Conservation (phyloP, 2,797 vertebrate species). For the Tamandua tetradactyla region DNA sequence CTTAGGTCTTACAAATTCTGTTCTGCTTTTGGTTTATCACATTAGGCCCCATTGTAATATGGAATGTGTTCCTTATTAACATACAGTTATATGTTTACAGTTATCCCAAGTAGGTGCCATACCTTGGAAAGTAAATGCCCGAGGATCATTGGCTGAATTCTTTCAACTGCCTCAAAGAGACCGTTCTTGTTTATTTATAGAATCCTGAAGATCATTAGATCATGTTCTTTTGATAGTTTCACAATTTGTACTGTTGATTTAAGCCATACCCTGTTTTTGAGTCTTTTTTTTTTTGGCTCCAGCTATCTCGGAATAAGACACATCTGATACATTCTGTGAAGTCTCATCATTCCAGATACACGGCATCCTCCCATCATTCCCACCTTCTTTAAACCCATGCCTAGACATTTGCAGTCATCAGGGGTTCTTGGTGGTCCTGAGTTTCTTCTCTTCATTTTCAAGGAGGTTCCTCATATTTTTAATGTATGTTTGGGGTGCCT, state of each 20-base stretch:
- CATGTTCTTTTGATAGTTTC: not conserved
- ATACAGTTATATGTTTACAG: conserved; percentile 15
- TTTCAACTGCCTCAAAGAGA: not conserved
- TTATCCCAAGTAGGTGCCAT: not conserved
- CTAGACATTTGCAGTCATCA: not conserved
- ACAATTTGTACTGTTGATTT: not conserved
- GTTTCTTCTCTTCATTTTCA: not conserved
- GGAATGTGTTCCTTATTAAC: not conserved
- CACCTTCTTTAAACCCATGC: not conserved
- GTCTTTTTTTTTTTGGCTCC: too few species aligned
- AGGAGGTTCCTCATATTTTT: not conserved
- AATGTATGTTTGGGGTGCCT: not conserved
- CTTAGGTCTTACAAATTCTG: not conserved
- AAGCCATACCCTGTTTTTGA: not conserved
- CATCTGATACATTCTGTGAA: not conserved
- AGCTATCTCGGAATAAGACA: too few species aligned
- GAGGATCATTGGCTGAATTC: not conserved
- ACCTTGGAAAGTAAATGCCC: not conserved
- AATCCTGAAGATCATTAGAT: not conserved
- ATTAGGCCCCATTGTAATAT: not conserved
- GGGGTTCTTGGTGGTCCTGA: not conserved
- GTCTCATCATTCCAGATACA: not conserved
- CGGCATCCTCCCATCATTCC: not conserved
- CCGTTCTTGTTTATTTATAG: not conserved
- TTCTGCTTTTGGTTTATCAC: conserved; percentile 1